Conservation (phyloP, 2,797 vertebrate genomes). For the Microctenopoma steveboyesi region DNA sequence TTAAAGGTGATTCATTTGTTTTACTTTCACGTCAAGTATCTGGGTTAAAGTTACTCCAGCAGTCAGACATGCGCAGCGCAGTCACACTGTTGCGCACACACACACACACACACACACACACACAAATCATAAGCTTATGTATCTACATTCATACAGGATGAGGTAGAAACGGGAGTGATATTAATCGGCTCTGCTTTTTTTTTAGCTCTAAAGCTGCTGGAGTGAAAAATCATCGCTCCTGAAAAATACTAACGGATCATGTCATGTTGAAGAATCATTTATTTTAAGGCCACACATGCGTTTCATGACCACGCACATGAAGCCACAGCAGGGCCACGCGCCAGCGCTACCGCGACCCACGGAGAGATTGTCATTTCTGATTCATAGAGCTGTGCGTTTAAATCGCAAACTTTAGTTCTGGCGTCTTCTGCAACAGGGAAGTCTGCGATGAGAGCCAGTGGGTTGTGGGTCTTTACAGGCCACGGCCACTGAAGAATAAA, state of each 20-base stretch:
- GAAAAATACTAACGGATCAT: slow-evolving; percentile 39
- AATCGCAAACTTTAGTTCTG: slow-evolving; percentile 57
- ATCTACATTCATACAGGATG: slow-evolving; percentile 14
- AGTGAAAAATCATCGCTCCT: slow-evolving; percentile 7
- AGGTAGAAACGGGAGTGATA: slow-evolving; percentile 24
- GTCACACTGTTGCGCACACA: slow-evolving; percentile 9
- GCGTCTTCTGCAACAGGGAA: slow-evolving; percentile 47
- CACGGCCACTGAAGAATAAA: slow-evolving; percentile 56
- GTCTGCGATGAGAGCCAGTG: slow-evolving; percentile 56
- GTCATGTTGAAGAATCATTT: slow-evolving; percentile 40
- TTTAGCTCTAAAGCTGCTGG: background rate
- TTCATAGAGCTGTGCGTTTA: slow-evolving; percentile 27
- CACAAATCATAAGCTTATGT: background rate
- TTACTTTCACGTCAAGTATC: slow-evolving; percentile 29
- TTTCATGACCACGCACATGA: slow-evolving; percentile 38
- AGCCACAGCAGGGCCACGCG: slow-evolving; percentile 25
- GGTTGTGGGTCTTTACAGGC: slow-evolving; percentile 68
- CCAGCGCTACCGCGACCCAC: slow-evolving; percentile 17
- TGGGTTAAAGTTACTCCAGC: slow-evolving; percentile 57
- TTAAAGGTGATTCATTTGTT: slow-evolving; percentile 24
- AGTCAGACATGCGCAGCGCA: slow-evolving; percentile 41
- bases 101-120: too few species aligned
- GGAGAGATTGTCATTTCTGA: slow-evolving; percentile 23
- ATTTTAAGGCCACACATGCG: slow-evolving; percentile 50
- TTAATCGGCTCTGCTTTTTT: slow-evolving; percentile 28